Percentiles rank a stretch among this genome's conserved stretches.
Conservation (phyloP, 2,113 vertebrate species). For the Carassius carassius region DNA sequence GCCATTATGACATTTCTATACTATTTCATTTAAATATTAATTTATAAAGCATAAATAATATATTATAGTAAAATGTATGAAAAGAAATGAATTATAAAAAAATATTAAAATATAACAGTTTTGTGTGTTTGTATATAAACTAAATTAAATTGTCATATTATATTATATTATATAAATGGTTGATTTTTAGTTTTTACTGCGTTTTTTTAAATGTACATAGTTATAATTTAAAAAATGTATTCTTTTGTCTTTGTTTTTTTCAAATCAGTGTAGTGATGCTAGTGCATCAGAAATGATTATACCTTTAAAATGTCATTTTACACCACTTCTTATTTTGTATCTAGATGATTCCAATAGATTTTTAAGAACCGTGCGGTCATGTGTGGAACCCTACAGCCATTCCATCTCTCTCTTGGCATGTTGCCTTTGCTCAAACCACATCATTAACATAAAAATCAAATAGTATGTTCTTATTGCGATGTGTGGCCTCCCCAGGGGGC, state of each 20-base stretch:
- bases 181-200: too few species aligned
- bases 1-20: background rate
- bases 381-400: constrained; percentile 13
- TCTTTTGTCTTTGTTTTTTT: too few species aligned
- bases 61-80: too few species aligned
- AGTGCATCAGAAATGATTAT: background rate
- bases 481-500: constrained; percentile 16
- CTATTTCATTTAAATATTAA: background rate
- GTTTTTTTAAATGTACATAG: too few species aligned
- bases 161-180: too few species aligned
- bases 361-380: background rate
- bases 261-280: background rate
- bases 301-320: background rate
- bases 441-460: constrained; percentile 39
- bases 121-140: background rate
- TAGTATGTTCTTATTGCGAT: background rate
- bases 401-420: constrained; percentile 12
- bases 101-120: background rate
- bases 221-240: too few species aligned
- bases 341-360: background rate
- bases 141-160: too few species aligned
- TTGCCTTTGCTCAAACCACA: constrained; percentile 30
- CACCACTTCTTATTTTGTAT: background rate
- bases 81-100: background rate
- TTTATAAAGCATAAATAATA: too few species aligned